Percentiles rank a stretch among this genome's conserved stretches.
These are phyloP conservation scores for Euura lappo DNA, from an alignment of 1,140 invertebrate genomes.

Conservation along the genomic window DNA sequence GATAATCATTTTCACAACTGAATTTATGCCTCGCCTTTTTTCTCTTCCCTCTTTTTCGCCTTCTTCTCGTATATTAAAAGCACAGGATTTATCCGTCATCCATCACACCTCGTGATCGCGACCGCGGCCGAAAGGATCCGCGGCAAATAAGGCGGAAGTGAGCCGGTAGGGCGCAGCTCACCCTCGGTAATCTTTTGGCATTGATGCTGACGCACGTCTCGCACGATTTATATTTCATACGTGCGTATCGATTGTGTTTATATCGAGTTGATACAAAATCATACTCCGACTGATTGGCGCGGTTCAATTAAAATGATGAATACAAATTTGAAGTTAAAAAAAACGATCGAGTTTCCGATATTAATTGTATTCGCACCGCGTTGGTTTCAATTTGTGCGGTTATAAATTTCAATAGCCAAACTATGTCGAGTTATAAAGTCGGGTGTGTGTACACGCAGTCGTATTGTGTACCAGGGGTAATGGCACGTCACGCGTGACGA, in stretches of 20 bases:
- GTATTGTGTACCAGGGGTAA: no score
- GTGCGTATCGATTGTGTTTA: not conserved
- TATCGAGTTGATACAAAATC: not conserved
- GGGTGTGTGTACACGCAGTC: no score
- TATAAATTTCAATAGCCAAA: no score
- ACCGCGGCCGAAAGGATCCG: no score
- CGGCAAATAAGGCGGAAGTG: not conserved
- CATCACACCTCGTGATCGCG: not conserved
- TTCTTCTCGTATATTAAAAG: no score
- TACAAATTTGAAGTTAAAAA: not conserved
- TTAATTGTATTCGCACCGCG: no score
- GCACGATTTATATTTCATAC: not conserved
- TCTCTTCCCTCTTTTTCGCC: not conserved
- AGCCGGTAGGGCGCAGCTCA: no score
- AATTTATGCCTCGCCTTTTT: no score
- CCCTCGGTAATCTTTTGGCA: not conserved
- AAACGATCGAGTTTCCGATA: not conserved
- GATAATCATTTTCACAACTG: not conserved
- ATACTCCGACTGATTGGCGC: not conserved
- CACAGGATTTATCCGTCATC: not conserved
- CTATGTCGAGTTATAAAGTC: no score
- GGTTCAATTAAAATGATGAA: not conserved
- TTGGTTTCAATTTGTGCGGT: no score
- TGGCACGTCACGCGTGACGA: no score
- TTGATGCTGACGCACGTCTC: not conserved